Evolutionary conservation across 2,888 invertebrate genomes (phyloP), one percentile per base, ranked within the genome.

Genomic region (Euclidia mi): DNA sequence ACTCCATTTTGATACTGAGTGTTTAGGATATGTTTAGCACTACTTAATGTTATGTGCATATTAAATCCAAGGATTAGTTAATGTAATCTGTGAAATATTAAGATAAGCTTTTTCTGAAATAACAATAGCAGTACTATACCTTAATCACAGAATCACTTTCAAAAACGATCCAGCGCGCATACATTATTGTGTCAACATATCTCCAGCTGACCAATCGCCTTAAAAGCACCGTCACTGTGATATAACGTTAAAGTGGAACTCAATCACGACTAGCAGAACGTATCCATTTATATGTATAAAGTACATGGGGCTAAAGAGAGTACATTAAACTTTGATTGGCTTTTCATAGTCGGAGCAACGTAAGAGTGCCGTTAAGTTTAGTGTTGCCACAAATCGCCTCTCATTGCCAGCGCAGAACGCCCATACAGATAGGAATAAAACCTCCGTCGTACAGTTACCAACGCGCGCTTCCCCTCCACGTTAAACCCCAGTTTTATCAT

Each of bases 291-390:
- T 78, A 76, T 70, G 72, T 78, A 79, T 79, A 79, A 78, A 81
- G 74, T 76, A 78, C 76, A 65, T 58, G 61, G 71, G 79, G 73
- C 79, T 83, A 79, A 85, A 78, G 76, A 80, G n/a, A n/a, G 70
- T 65, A 62, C 84, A 85, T 89, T 89, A 90, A 89, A 89, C 77
- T 91, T 90, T 91, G 89, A 92, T 91, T 89, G 86, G 82, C 81
- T 88, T 89, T 88, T 91, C 90, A 90, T 89, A 88, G 87, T 82
- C 81, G 73, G 72, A 77, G 81, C 79, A 78, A 64, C 79, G 76
- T 84, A 82, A 85, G 81, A 80, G 82, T 74, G 78, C 79, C 83
- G 85, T 90, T 87, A 89, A 89, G 78, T 88, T 90, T 88, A 90
- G 77, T 85, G 81, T 79, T 59, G 75, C 85, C 82, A 83, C 88